Evolutionary conservation across 2,888 invertebrate species (phyloP).

Genomic region (Eupeodes luniger): DNA sequence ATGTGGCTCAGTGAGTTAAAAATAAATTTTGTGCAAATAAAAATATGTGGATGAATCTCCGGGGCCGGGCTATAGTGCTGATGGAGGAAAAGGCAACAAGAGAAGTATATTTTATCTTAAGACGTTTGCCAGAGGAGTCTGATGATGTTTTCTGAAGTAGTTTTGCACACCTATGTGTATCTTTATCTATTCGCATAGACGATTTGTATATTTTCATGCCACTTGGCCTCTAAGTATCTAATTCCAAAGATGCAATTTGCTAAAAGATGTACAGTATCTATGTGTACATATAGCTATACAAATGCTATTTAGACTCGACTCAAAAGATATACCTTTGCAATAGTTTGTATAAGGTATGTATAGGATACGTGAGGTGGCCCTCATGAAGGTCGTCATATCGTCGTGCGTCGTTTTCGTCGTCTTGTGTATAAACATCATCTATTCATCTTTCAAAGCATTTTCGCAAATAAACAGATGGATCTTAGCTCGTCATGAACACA

Average conservation of each 20-base stretch:
- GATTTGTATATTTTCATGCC: slow-evolving; percentile 46
- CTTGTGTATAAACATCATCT: slow-evolving; percentile 22
- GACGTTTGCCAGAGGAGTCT: slow-evolving; percentile 41
- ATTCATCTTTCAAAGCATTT: slow-evolving; percentile 10
- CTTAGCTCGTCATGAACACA: slow-evolving; percentile 12
- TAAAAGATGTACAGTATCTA: slow-evolving; percentile 4
- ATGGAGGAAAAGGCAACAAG: not conserved
- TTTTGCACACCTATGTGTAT: slow-evolving; percentile 29
- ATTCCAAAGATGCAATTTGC: slow-evolving; percentile 43
- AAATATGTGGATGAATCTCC: not conserved
- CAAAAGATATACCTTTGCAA: not conserved
- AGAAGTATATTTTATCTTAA: slow-evolving; percentile 15
- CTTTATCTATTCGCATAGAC: too few relatives aligned
- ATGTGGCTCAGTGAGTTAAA: slow-evolving; percentile 48
- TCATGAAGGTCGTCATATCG: slow-evolving; percentile 58
- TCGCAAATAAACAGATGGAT: slow-evolving; percentile 15
- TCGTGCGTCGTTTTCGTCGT: not conserved
- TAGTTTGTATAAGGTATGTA: too few relatives aligned
- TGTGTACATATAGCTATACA: too few relatives aligned
- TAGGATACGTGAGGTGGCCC: slow-evolving; percentile 12
- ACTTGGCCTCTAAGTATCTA: slow-evolving; percentile 69
- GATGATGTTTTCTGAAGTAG: slow-evolving; percentile 12
- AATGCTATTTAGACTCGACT: slow-evolving; percentile 1
- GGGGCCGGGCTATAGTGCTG: not conserved
- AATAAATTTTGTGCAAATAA: slow-evolving; percentile 56